Conservation (phyloP, 2,888 invertebrate genomes). For the Drosophila recens region DNA sequence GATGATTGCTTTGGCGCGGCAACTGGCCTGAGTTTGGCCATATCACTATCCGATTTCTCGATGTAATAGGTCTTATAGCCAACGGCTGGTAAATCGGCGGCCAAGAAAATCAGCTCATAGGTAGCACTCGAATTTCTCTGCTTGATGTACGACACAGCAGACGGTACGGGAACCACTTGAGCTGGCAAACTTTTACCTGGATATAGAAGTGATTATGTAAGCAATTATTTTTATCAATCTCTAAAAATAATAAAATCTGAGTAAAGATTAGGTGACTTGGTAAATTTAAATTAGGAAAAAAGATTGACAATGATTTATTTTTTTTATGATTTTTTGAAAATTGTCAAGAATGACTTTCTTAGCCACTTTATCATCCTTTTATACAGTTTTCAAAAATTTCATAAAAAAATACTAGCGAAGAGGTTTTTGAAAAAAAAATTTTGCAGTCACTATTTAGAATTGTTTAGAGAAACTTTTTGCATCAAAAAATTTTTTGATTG, state of each 20-base stretch:
- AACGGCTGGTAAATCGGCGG: constrained; percentile 88
- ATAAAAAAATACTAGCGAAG: too few species aligned
- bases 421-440: too few species aligned
- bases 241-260: background rate
- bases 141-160: constrained; percentile 87
- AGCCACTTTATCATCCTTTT: too few species aligned
- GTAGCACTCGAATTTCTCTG: constrained; percentile 88
- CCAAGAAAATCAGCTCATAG: constrained; percentile 90
- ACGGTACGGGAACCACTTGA: constrained; percentile 89
- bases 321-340: too few species aligned
- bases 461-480: too few species aligned
- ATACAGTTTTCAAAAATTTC: too few species aligned
- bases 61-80: constrained; percentile 89
- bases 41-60: constrained; percentile 45
- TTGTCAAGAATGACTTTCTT: too few species aligned
- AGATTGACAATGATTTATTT: too few species aligned
- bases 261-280: too few species aligned
- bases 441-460: too few species aligned
- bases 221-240: background rate
- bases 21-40: constrained; percentile 38
- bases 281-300: too few species aligned
- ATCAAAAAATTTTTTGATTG: too few species aligned
- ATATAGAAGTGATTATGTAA: background rate
- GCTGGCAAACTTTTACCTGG: constrained; percentile 63
- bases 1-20: constrained; percentile 63